Base-by-base conservation (phyloP, 2,888 invertebrate genomes). In the Tinea semifulvella region DNA sequence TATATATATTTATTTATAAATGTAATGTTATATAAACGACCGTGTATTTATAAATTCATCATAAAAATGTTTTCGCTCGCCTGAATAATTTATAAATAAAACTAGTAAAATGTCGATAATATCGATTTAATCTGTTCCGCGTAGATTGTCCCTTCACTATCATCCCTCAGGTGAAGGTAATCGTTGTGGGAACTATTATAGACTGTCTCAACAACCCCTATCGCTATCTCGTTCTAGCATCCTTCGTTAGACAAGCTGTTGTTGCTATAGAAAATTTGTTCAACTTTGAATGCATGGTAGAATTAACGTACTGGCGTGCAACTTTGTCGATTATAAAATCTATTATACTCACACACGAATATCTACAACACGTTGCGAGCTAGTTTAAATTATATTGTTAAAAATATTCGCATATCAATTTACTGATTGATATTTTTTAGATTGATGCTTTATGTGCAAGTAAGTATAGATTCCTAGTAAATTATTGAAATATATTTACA, bases 101-200 rank as follows among this genome's bases (percentile, higher is more conserved):
- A n/a, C n/a, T n/a, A n/a, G n/a, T n/a, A n/a, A n/a, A n/a, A n/a
- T n/a, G n/a, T n/a, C n/a, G n/a, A n/a, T n/a, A n/a, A n/a, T n/a
- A n/a, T n/a, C n/a, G n/a, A n/a, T n/a, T n/a, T n/a, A n/a, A n/a
- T n/a, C n/a, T n/a, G n/a, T n/a, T n/a, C n/a, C n/a, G n/a, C n/a
- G n/a, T n/a, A n/a, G n/a, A n/a, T n/a, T n/a, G n/a, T n/a, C n/a
- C 31, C 59, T 47, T 52, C 58, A 48, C 58, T 60, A 53, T 17
- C 42, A 43, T 54, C 55, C 54, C 65, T 70, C 70, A 75, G 71
- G 71, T 75, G 74, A 73, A 73, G 67, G 70, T 77, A 76, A 80
- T 79, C 76, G 61, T 71, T 76, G 77, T 80, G 79, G 75, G 79
- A 79, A 79, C 69, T 61, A 64, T 65, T 63, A 59, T 61, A 53